Evolutionary conservation across 2,113 vertebrate species (phyloP).

Genomic region (Daboia siamensis): DNA sequence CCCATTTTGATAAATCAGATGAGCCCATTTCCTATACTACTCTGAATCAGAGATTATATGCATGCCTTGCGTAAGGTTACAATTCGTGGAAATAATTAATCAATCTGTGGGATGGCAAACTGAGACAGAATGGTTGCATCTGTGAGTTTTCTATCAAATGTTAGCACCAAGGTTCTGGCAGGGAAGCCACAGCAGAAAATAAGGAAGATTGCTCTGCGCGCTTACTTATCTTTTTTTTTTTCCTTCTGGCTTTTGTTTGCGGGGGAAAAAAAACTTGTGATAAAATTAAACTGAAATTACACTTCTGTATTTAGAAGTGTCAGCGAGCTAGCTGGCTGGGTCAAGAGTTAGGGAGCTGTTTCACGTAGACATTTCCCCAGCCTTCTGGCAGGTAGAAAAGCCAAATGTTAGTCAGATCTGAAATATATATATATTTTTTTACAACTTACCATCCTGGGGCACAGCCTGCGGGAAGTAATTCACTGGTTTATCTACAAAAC

Average conservation of each 20-base stretch:
- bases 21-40: neutral
- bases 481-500: constrained; percentile 88
- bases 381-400: neutral
- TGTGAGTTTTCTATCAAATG: neutral
- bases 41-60: neutral
- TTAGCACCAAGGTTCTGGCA: neutral
- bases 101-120: neutral
- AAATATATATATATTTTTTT: rapidly evolving
- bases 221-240: neutral
- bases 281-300: neutral
- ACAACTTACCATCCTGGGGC: constrained; percentile 87
- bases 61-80: too few relatives aligned
- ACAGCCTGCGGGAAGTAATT: constrained; percentile 78
- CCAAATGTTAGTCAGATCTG: neutral
- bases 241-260: neutral
- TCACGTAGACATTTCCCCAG: rapidly evolving
- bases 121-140: neutral
- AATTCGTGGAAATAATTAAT: neutral
- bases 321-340: constrained; percentile 19
- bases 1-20: neutral
- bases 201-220: neutral
- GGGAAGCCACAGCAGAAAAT: neutral
- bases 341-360: neutral
- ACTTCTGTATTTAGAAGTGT: neutral
- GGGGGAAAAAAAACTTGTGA: rapidly evolving